These are phyloP conservation scores for Choristoneura rosaceana DNA, from an alignment of 2,888 invertebrate genomes.

Conservation along the genomic window DNA sequence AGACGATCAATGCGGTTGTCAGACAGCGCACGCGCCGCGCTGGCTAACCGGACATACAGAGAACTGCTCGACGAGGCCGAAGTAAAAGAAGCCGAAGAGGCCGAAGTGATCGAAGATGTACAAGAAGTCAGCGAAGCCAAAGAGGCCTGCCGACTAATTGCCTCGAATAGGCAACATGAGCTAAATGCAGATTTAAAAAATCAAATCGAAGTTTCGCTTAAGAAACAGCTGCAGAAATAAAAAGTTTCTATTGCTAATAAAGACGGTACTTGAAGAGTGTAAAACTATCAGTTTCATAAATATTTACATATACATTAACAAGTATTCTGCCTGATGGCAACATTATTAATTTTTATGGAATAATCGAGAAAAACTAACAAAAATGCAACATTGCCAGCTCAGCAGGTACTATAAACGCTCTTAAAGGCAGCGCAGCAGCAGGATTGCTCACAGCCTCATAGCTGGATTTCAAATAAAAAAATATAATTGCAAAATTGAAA, in stretches of 20 bases:
- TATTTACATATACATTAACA: too few species aligned
- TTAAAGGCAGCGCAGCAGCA: too few species aligned
- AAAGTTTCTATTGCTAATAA: neutral
- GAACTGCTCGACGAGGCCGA: conserved; percentile 33
- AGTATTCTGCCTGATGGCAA: too few species aligned
- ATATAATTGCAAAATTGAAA: too few species aligned
- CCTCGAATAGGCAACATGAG: neutral
- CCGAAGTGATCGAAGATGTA: neutral
- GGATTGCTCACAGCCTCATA: too few species aligned
- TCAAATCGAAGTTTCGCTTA: neutral
- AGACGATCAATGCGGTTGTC: conserved; percentile 24
- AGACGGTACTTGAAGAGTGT: too few species aligned
- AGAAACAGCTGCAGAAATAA: neutral
- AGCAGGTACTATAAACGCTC: too few species aligned
- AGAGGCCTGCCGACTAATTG: neutral
- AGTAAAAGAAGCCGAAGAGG: conserved; percentile 19
- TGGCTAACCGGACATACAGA: conserved; percentile 12
- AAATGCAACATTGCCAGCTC: too few species aligned
- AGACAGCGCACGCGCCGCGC: neutral
- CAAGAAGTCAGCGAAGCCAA: neutral
- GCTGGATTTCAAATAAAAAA: too few species aligned
- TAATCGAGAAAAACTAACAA: too few species aligned
- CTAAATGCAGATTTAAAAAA: neutral
- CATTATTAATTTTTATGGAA: too few species aligned
- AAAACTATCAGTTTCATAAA: too few species aligned